Percentiles rank a stretch among this genome's conserved stretches.
These are phyloP conservation scores for Siniperca obscura DNA, from an alignment of 2,797 vertebrate genomes.

Conservation along the genomic window DNA sequence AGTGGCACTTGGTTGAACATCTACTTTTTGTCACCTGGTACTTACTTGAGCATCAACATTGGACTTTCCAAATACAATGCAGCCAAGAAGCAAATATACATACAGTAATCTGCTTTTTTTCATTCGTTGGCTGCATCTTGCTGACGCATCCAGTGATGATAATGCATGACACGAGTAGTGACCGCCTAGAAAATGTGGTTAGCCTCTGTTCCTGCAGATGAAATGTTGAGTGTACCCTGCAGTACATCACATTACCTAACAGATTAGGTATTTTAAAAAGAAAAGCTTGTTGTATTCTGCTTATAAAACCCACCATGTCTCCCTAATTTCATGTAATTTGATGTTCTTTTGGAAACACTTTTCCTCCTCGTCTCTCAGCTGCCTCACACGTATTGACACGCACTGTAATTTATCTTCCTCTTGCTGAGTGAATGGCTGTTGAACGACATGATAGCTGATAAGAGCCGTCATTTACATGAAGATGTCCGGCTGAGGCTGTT, in stretches of 20 bases:
- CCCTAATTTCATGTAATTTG: not conserved
- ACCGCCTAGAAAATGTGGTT: not conserved
- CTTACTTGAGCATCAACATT: not conserved
- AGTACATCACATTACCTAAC: not conserved
- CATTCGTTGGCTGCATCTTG: not conserved
- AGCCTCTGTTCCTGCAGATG: not conserved
- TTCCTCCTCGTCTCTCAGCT: not conserved
- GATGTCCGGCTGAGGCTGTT: not conserved
- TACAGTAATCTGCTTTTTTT: not conserved
- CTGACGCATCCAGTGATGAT: conserved; percentile 33
- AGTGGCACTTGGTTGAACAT: not conserved
- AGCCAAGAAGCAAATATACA: not conserved
- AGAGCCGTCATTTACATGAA: conserved; percentile 43
- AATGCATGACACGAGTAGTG: not conserved
- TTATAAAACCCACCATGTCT: conserved; percentile 2
- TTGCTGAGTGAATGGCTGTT: not conserved
- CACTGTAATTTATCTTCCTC: not conserved
- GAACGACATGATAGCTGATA: conserved; percentile 40
- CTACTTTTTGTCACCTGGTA: not conserved
- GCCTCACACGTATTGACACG: not conserved
- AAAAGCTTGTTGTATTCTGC: conserved; percentile 11
- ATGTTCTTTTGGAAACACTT: not conserved
- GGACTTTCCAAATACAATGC: too few relatives aligned
- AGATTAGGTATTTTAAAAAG: not conserved
- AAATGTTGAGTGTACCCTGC: not conserved